phyloP scores from a whole-genome alignment of 2,797 vertebrate species.

The Vipera ursinii region DNA sequence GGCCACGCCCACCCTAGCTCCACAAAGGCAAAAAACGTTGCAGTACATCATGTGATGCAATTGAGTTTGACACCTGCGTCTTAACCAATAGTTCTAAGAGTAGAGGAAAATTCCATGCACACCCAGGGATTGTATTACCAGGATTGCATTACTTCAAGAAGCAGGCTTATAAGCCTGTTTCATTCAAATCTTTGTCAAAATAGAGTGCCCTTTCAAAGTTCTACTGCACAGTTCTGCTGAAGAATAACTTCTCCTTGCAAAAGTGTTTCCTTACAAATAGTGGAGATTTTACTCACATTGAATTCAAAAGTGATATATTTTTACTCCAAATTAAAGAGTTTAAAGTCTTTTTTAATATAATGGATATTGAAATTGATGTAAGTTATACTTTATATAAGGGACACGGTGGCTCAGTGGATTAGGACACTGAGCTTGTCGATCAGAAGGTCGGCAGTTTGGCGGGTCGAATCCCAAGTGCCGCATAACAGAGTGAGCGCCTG shows the following conservation, averaged over 20 bases:
- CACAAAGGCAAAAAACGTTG: no score
- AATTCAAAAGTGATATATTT: not conserved
- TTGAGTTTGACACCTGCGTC: no score
- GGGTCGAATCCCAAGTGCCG: no score
- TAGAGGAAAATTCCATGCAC: not conserved
- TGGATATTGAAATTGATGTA: constrained; percentile 50
- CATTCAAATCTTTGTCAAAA: not conserved
- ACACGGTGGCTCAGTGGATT: no score
- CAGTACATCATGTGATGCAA: no score
- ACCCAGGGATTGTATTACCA: not conserved
- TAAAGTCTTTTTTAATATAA: constrained; percentile 47
- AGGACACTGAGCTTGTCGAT: no score
- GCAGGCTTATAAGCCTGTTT: not conserved
- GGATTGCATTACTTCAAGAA: not conserved
- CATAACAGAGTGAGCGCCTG: no score
- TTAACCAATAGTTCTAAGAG: not conserved
- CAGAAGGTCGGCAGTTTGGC: no score
- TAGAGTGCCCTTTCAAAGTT: not conserved
- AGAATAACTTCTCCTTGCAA: not conserved
- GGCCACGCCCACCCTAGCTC: no score
- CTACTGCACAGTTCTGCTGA: not conserved
- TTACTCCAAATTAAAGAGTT: not conserved
- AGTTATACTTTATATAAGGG: constrained; percentile 57
- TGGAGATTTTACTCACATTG: not conserved
- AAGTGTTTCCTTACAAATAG: not conserved